Evolutionary conservation across 2,888 invertebrate species (phyloP), one percentile per base, ranked within the genome.

Genomic region (Rhamnusium bicolor): DNA sequence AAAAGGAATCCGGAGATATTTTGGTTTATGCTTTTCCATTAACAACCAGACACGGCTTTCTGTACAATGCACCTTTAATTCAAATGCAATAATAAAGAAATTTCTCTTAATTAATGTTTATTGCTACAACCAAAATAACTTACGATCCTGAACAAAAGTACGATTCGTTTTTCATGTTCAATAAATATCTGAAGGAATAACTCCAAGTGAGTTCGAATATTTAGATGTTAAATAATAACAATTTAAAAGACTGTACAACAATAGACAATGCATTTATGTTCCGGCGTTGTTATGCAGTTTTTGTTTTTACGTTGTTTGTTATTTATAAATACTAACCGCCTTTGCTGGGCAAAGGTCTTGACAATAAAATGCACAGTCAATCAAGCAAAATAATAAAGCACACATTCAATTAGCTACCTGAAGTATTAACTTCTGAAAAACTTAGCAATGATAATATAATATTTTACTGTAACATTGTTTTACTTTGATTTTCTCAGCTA

Each of bases 1-100:
- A 80, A 81, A 79, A 79, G 79, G 73, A 77, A 76, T 78, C 76
- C 77, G 74, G 69, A 63, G 76, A 76, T 72, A 65, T 68, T 75
- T 74, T 77, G 66, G 71, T 80, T 79, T 80, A 80, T 79, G 78
- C 58, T 51, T 62, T 77, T 67, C 68, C 78, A 80, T 80, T 80
- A 76, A 60, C 54, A 40, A 16, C 73, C 69, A 62, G 78, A 74
- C 78, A 73, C 53, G 27, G 32, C 16, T 14, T 49, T 24, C 27
- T 18, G 49, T 49, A 63, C 63, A 63, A 72, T 53, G 72, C 69
- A 51, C 53, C 69, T 72, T 73, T 60, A 66, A 73, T 69, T 61
- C 73, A 69, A 62, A 63, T 47, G 61, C 58, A 53, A 69, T 73
- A 70, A 70, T 60, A 69, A 69, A 73, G 69, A 73, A 73, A 73